These are phyloP conservation scores for Xyrauchen texanus DNA, from an alignment of 2,113 vertebrate genomes.

Conservation along the genomic window DNA sequence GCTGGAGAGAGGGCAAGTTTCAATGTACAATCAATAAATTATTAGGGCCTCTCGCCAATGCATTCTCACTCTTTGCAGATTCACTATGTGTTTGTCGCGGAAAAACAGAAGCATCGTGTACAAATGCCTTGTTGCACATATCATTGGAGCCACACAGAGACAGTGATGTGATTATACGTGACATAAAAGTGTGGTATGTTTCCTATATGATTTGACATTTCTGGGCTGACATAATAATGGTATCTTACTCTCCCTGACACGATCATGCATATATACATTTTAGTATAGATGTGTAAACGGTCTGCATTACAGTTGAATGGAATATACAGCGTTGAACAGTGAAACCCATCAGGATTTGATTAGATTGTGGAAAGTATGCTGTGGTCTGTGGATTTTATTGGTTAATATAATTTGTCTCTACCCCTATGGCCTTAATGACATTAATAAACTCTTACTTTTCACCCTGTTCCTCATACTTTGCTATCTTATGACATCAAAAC, in stretches of 20 bases:
- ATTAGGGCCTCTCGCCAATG: neutral
- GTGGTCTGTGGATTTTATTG: too few species aligned
- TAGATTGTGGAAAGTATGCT: too few species aligned
- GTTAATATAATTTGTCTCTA: too few species aligned
- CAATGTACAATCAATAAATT: neutral
- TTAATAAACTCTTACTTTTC: too few species aligned
- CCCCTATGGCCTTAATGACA: too few species aligned
- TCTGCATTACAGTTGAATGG: neutral
- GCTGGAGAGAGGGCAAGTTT: conserved; percentile 21
- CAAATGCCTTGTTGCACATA: conserved; percentile 2
- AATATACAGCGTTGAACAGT: too few species aligned
- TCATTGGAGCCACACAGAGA: too few species aligned
- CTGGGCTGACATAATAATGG: neutral
- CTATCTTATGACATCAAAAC: too few species aligned
- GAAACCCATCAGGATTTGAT: too few species aligned
- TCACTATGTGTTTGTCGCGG: conserved; percentile 17
- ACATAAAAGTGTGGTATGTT: neutral
- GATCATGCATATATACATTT: neutral
- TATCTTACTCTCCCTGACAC: conserved; percentile 3
- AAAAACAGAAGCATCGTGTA: neutral
- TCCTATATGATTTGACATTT: conserved; percentile 6
- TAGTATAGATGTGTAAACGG: neutral
- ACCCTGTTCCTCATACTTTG: too few species aligned
- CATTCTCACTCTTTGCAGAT: neutral
- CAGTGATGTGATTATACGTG: too few species aligned